Base-by-base conservation (phyloP, 2,888 invertebrate genomes). In the Sisyra terminalis region DNA sequence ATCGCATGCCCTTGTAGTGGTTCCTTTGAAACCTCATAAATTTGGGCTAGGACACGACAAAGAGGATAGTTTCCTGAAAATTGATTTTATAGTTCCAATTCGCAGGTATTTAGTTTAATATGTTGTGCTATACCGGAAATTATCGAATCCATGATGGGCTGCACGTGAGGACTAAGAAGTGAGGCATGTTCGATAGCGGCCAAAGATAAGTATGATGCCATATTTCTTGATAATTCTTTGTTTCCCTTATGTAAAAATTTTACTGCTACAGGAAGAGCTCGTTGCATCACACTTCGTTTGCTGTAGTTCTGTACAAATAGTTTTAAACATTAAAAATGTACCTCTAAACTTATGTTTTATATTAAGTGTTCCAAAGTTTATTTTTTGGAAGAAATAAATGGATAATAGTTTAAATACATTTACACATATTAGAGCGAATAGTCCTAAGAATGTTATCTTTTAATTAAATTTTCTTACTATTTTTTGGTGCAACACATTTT, bases 131-230 rank as follows among this genome's bases (percentile, higher is more conserved):
- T 55, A 81, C 86, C 86, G 54, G 84, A 78, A 57, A 90, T 78
- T 46, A 93, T 84, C 47, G 88, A 89, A 58, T 86, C 84, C 69
- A 93, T 84, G 44, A 93, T 88, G 5, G 85, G 82, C 50, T 87
- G 82, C 42, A 90, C 83, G 59, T 92, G 87, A 9, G 84, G 80
- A 51, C 88, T 84, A 32, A 94, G 65, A 47, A 92, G 64, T 47
- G 79, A 77, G 3, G 89, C 84, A 63, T 92, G 88, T 56, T 90
- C 87, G 46, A 89, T 87, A 42, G 92, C 92, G 10, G 92, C 92
- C 49, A 94, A 65, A 0, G 90, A 90, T 40, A 94, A 70, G 61
- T 94, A 94, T 40, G 88, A 83, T 32, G 90, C 87, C 70, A 92
- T 80, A 58, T 89, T 90, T 45, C 88, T 70, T 1, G 86, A 86